Evolutionary conservation across 37 sponge, comb jelly and placozoan species (phyloP).

Genomic region (Geodia barretti): DNA sequence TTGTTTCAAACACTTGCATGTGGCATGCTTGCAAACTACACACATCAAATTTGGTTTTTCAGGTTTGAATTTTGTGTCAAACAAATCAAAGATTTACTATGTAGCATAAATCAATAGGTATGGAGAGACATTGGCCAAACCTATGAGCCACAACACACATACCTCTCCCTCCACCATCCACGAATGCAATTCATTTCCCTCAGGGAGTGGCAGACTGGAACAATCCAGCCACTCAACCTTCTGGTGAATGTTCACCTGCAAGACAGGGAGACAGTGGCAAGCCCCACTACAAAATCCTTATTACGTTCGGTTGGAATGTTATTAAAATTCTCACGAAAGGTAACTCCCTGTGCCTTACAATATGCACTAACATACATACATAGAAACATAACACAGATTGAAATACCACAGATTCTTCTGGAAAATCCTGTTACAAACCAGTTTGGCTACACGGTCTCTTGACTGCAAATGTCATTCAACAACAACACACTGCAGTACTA

Average conservation of each 20-base stretch:
- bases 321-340: neutral
- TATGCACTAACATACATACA: no score
- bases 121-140: neutral
- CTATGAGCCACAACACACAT: neutral
- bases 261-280: neutral
- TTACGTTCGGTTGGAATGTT: neutral
- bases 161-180: constrained; percentile 61
- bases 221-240: constrained; percentile 64
- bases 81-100: neutral
- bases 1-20: no score
- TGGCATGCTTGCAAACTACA: no score
- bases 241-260: constrained; percentile 53
- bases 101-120: neutral
- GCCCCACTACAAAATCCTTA: neutral
- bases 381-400: no score
- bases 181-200: constrained; percentile 34
- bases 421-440: no score
- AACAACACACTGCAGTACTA: no score
- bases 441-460: neutral
- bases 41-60: no score
- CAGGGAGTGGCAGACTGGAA: constrained; percentile 12
- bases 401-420: no score
- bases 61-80: no score
- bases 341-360: no score
- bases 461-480: neutral